Base-by-base conservation (phyloP, 1,140 invertebrate species). In the Euura saliciscinereae region DNA sequence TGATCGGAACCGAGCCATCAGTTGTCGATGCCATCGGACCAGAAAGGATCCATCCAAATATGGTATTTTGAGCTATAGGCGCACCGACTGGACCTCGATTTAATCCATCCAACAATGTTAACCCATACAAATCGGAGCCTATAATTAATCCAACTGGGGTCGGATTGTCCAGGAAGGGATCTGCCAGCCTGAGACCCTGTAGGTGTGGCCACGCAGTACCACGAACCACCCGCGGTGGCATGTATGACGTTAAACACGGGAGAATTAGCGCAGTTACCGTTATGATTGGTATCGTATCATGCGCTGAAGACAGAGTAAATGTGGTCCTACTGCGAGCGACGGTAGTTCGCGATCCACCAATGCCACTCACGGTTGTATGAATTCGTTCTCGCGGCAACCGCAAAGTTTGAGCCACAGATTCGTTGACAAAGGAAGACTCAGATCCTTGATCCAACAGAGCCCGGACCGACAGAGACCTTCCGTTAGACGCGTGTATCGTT, bases 51-150 rank as follows among this genome's bases (percentile, higher is more conserved):
- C 74, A 72, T 13, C 69, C 69, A 43, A 73, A 45, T 67, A 44
- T 70, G 1, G 69, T 75, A 44, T 75, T 75, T 43, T 70, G 71
- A 28, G 72, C 59, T 28, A 70, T n/a, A 44, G 74, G 71, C 5
- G 13, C 28, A 28, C 65, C 28, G 28, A 28, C 28, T 28, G 28
- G 28, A 6, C 72, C 42, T 8, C 68, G 67, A 5, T 64, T 45
- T 2, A 45, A 65, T n/a, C 71, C 2, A 13, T 11, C 28, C 66
- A 8, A 28, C 10, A 74, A n/a, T 3, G 72, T 43, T 11, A 69
- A 44, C 11, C 66, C n/a, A 65, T 71, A 74, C 45, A 69, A 74
- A 44, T 74, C 64, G 1, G 73, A 69, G 5, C 66, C 44, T 11
- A 71, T 44, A 43, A 69, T 42, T 59, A 74, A 68, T 2, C 28